A percentile compares a stretch with the other conserved stretches of the same genome.
Evolutionary conservation across 2,797 vertebrate genomes (phyloP).

Genomic region (Pempheris klunzingeri): DNA sequence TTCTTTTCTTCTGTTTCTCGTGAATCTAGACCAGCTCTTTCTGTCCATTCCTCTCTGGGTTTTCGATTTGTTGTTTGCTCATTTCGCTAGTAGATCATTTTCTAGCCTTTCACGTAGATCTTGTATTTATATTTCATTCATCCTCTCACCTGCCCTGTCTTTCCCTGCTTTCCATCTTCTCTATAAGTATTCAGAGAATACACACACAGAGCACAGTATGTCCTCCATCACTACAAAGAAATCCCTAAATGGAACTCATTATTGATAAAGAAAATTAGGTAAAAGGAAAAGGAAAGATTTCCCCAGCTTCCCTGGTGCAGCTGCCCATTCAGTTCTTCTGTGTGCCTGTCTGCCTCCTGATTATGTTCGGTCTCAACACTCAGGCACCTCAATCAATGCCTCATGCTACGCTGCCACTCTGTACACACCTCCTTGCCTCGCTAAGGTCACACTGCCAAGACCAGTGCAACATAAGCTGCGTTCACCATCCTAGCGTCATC

Average conservation of each 20-base stretch:
- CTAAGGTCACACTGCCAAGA: constrained; percentile 41
- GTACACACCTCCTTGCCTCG: constrained; percentile 48
- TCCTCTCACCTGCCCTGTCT: background rate
- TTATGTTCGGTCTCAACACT: constrained; percentile 63
- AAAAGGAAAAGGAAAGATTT: constrained; percentile 31
- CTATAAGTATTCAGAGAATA: constrained; percentile 22
- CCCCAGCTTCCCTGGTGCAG: constrained; percentile 26
- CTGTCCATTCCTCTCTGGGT: background rate
- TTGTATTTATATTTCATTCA: constrained; percentile 11
- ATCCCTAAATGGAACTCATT: constrained; percentile 46
- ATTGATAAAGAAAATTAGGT: constrained; percentile 62
- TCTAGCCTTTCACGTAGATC: background rate
- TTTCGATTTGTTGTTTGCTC: constrained; percentile 13
- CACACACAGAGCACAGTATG: constrained; percentile 7
- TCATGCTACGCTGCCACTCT: constrained; percentile 43
- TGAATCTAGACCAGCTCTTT: constrained; percentile 22
- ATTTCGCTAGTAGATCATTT: constrained; percentile 1
- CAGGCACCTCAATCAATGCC: constrained; percentile 76
- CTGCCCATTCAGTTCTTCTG: constrained; percentile 75
- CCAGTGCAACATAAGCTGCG: constrained; percentile 30
- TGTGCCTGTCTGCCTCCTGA: constrained; percentile 75
- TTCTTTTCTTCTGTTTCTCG: constrained; percentile 12
- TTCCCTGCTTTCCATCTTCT: constrained; percentile 14
- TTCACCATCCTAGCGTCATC: constrained; percentile 24
- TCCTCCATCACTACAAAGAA: constrained; percentile 45